Evolutionary conservation across 2,888 invertebrate species (phyloP), one percentile per base, ranked within the genome.

Genomic region (Drosophila peninsularis): DNA sequence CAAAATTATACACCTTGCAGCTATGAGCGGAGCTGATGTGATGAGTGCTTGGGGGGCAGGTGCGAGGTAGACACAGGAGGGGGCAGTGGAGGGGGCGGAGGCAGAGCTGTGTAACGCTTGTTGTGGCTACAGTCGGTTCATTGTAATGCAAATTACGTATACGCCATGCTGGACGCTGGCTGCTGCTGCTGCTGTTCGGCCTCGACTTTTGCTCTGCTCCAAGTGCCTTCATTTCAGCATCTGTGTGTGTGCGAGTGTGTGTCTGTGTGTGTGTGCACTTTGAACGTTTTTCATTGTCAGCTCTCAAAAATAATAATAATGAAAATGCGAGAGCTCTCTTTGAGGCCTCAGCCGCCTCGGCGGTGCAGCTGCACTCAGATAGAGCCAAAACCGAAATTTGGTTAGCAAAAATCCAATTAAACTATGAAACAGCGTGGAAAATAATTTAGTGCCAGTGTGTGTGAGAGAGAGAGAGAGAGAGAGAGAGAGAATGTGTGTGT

Each of bases 131-230:
- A 42, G 50, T 61, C 44, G 62, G 80, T 84, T 82, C 80, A 82
- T 82, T 82, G 82, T 85, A 80, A 82, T 85, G 85, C 85, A 82
- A 82, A 82, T 85, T 85, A 78, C 78, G 83, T 85, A 78, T 82
- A 78, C 86, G 73, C 76, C 73, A 57, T 53, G 86, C 56, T 78
- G 68, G 36, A 42, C 21, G 19, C 34, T 39, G 62, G 27, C 7
- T 30, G 27, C 49, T 62, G 53, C 49, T 62, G 53, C 56, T 57
- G 37, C 36, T 30, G 45, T 41, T 55, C 32, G 32, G 34, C 49
- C 49, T 50, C 49, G 49, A 32, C 49, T 50, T 50, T 50, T 34
- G 34, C 49, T 34, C 49, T 50, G 13, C 49, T 34, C 9, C 37
- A 61, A 45, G 36, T 36, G 54, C 44, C 60, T 47, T 39, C 37